Evolutionary conservation across 2,888 invertebrate genomes (phyloP).

Genomic region (Noctua pronuba): DNA sequence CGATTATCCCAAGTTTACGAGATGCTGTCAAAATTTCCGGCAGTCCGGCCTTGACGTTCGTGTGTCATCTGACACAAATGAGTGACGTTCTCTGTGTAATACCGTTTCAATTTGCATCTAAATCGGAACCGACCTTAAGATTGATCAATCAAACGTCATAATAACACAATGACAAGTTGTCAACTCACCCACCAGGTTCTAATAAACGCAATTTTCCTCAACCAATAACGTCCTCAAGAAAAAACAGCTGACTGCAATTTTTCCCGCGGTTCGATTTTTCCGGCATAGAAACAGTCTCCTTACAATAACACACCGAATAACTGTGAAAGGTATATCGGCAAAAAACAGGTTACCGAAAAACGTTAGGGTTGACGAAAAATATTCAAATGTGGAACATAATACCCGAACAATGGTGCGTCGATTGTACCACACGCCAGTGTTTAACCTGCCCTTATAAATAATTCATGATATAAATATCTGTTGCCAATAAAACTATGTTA

Average conservation of each 20-base stretch:
- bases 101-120: slow-evolving; percentile 22
- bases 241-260: slow-evolving; percentile 45
- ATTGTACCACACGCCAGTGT: slow-evolving; percentile 60
- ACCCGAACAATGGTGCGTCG: slow-evolving; percentile 70
- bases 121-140: slow-evolving; percentile 10
- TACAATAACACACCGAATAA: slow-evolving; percentile 39
- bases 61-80: slow-evolving; percentile 16
- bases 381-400: slow-evolving; percentile 80
- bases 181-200: slow-evolving; percentile 17
- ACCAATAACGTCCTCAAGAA: slow-evolving; percentile 13
- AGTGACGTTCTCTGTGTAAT: slow-evolving; percentile 1
- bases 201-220: slow-evolving; percentile 33
- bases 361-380: slow-evolving; percentile 75
- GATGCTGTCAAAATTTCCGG: slow-evolving; percentile 29
- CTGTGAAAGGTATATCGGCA: slow-evolving; percentile 53
- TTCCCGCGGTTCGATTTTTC: slow-evolving; percentile 3
- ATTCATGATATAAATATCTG: slow-evolving; percentile 64
- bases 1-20: slow-evolving; percentile 45
- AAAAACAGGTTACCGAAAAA: slow-evolving; percentile 74
- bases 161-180: slow-evolving; percentile 21
- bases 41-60: neutral
- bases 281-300: slow-evolving; percentile 20
- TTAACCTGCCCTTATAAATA: slow-evolving; percentile 70
- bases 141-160: slow-evolving; percentile 36
- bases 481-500: slow-evolving; percentile 55